Conservation (phyloP, 1,140 invertebrate species). For the Achatina immaculata region DNA sequence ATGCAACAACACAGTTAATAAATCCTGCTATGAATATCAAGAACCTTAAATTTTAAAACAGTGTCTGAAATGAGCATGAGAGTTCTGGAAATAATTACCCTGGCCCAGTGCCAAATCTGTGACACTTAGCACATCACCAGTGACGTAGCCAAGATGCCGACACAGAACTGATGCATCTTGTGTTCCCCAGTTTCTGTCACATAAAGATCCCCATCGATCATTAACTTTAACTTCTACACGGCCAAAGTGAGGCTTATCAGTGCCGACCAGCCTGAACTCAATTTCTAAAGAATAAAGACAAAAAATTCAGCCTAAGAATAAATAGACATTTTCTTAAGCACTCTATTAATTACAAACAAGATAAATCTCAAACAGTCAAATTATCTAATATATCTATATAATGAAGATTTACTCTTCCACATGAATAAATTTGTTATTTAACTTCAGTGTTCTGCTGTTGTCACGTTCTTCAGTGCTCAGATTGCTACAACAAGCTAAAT, state of each 20-base stretch:
- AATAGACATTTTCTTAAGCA: neutral
- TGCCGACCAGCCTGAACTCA: slow-evolving; percentile 9
- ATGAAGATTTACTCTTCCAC: neutral
- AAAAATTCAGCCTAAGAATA: neutral
- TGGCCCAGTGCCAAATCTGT: slow-evolving; percentile 12
- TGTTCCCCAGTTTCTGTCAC: slow-evolving; percentile 52
- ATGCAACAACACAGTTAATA: too few relatives aligned
- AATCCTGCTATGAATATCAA: too few relatives aligned
- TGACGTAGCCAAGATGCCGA: slow-evolving; percentile 48
- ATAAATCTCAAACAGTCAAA: neutral
- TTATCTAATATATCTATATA: neutral
- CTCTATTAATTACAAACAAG: neutral
- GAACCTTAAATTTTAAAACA: too few relatives aligned
- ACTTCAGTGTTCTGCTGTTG: neutral
- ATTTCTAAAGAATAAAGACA: slow-evolving; percentile 2
- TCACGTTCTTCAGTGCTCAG: too few relatives aligned
- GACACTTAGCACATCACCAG: slow-evolving; percentile 47
- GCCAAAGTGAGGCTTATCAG: slow-evolving; percentile 42
- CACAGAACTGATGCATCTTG: slow-evolving; percentile 56
- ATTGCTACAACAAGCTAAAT: too few relatives aligned
- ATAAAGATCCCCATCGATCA: slow-evolving; percentile 56
- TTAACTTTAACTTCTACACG: slow-evolving; percentile 53
- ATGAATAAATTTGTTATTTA: neutral
- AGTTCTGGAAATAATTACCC: slow-evolving; percentile 9
- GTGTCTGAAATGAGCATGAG: too few relatives aligned